Evolutionary conservation across 1,140 invertebrate genomes (phyloP).

Genomic region (Cephus cinctus): DNA sequence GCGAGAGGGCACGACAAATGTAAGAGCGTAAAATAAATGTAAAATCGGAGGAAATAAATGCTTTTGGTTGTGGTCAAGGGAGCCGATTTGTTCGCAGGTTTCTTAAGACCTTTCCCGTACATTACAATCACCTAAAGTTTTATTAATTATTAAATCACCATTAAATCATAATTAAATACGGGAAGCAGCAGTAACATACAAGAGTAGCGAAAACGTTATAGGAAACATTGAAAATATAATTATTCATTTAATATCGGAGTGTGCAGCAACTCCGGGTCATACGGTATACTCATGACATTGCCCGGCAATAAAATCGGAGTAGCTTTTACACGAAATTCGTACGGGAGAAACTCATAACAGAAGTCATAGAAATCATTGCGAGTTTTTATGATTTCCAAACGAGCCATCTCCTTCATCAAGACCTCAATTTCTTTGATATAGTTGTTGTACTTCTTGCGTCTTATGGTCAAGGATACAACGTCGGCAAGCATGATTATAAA

Average conservation of each 20-base stretch:
- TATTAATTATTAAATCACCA: too few relatives aligned
- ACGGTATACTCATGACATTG: conserved; percentile 36
- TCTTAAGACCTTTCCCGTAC: too few relatives aligned
- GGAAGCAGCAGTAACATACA: too few relatives aligned
- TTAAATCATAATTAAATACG: too few relatives aligned
- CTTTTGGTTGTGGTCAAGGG: too few relatives aligned
- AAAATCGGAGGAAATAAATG: too few relatives aligned
- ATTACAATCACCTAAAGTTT: too few relatives aligned
- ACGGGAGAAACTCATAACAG: conserved; percentile 39
- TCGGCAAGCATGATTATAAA: conserved; percentile 27
- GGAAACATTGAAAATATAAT: too few relatives aligned
- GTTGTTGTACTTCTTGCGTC: conserved; percentile 26
- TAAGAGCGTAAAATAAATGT: too few relatives aligned
- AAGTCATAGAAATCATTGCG: conserved; percentile 41
- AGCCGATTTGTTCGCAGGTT: too few relatives aligned
- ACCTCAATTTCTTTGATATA: conserved; percentile 25
- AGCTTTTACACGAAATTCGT: conserved; percentile 36
- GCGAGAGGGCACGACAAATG: too few relatives aligned
- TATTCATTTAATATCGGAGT: conserved; percentile 19
- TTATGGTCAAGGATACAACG: conserved; percentile 14
- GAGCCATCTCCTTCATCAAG: conserved; percentile 38
- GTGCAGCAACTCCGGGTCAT: conserved; percentile 19
- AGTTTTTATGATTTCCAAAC: conserved; percentile 28
- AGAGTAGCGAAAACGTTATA: too few relatives aligned
- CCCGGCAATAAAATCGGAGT: conserved; percentile 39